Evolutionary conservation across 2,888 invertebrate genomes (phyloP), one percentile per base, ranked within the genome.

Genomic region (Idaea aversata): DNA sequence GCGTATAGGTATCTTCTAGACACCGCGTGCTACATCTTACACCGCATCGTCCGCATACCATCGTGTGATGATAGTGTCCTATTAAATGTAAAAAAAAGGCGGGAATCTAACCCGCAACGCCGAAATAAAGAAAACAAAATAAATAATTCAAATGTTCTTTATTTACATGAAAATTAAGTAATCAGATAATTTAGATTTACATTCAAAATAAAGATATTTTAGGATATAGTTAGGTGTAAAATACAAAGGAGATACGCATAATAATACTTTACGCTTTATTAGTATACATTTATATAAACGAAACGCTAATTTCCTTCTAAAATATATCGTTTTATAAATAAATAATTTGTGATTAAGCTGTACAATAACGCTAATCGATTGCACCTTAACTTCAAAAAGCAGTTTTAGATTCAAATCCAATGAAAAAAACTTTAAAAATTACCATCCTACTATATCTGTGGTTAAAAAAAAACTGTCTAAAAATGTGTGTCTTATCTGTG

Each of bases 91-190:
- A n/a, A n/a, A n/a, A n/a, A n/a, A n/a, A 25, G 25, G 25, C 25
- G 25, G 3, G 25, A 25, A 57, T 57, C 3, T 15, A 57, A 57
- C 57, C 13, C 13, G 5, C 57, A 57, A 15, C 5, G 57, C 35
- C 13, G 67, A 72, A 76, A n/a, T n/a, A 69, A 65, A 75, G 67
- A 74, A 74, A 65, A 67, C 66, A 61, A 63, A 66, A 61, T 57
- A 59, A 13, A 57, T 86, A 79, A 77, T 88, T 90, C 83, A 87
- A 88, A 86, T 87, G 80, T 85, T 87, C 80, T 87, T 88, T 90
- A 88, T 91, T 89, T 91, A 90, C 90, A 91, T 86, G 88, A 86
- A 89, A 88, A 88, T 85, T 85, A 86, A 86, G 86, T 88, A 86
- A 83, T 85, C 86, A 86, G 85, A 88, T 87, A 89, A 86, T 88